Conservation (phyloP, 1,140 invertebrate genomes). For the Macrotrachela quadricornifera region DNA sequence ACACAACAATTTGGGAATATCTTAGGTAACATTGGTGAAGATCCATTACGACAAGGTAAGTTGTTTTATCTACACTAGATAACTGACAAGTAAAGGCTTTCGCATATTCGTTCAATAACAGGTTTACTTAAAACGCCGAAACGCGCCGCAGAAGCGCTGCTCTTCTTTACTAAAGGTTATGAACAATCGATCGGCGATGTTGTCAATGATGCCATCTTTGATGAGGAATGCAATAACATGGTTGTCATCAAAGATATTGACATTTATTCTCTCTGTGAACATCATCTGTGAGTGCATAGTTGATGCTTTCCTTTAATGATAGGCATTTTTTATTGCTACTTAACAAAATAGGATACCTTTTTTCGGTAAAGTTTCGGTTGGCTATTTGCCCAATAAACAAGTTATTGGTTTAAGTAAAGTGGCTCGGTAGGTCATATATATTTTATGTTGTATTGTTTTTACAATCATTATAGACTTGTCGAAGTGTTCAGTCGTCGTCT, state of each 20-base stretch:
- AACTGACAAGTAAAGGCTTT: slow-evolving; percentile 22
- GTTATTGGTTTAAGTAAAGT: slow-evolving; percentile 86
- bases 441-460: slow-evolving; percentile 8
- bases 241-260: slow-evolving; percentile 99
- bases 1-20: too few species aligned
- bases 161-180: slow-evolving; percentile 97
- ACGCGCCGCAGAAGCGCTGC: slow-evolving; percentile 88
- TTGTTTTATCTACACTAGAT: too few species aligned
- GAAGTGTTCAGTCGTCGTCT: slow-evolving; percentile 83
- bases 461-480: slow-evolving; percentile 51
- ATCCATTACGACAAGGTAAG: slow-evolving; percentile 70
- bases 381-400: slow-evolving; percentile 89
- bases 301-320: too few species aligned
- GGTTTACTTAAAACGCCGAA: slow-evolving; percentile 60
- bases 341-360: slow-evolving; percentile 62
- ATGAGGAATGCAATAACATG: slow-evolving; percentile 98
- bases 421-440: slow-evolving; percentile 44
- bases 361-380: slow-evolving; percentile 86
- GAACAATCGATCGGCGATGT: slow-evolving; percentile 90
- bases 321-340: too few species aligned
- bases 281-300: slow-evolving; percentile 45
- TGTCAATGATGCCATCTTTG: slow-evolving; percentile 87
- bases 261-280: slow-evolving; percentile 99
- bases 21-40: slow-evolving; percentile 49
- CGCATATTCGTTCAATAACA: too few species aligned